Evolutionary conservation across 2,888 invertebrate species (phyloP).

Genomic region (Tanypteryx hageni): DNA sequence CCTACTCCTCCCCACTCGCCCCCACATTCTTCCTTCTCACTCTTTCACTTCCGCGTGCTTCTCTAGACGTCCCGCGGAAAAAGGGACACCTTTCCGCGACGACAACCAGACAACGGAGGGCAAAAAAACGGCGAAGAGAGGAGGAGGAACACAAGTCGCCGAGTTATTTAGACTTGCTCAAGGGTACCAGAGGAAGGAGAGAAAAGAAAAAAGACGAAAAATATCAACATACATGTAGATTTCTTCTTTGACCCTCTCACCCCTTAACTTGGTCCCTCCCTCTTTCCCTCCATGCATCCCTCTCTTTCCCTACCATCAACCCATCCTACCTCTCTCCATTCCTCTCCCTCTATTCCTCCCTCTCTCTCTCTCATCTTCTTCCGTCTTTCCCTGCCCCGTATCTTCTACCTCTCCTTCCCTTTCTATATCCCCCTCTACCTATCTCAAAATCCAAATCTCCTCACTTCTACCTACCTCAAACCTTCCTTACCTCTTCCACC

Average conservation of each 20-base stretch:
- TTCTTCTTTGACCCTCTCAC: neutral
- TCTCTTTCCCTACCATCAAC: neutral
- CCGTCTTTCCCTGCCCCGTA: too few relatives aligned
- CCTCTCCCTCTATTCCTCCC: neutral
- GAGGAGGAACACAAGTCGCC: neutral
- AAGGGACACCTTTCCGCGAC: neutral
- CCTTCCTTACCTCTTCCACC: too few relatives aligned
- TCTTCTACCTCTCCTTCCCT: too few relatives aligned
- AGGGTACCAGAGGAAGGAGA: neutral
- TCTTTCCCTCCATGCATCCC: neutral
- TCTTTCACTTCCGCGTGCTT: too few relatives aligned
- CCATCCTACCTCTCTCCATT: neutral
- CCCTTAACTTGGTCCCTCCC: neutral
- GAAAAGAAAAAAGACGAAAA: neutral
- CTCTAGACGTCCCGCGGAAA: too few relatives aligned
- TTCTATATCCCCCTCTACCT: too few relatives aligned
- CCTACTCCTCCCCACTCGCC: neutral
- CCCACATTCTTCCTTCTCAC: too few relatives aligned
- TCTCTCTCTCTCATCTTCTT: too few relatives aligned
- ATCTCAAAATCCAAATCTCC: too few relatives aligned
- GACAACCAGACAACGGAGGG: neutral
- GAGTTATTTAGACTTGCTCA: neutral
- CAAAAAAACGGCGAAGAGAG: neutral
- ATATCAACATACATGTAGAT: neutral
- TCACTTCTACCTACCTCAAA: too few relatives aligned